Percentiles rank a stretch among this genome's conserved stretches.
phyloP scores from a whole-genome alignment of 2,797 vertebrate species.

The Sitta carolinensis region DNA sequence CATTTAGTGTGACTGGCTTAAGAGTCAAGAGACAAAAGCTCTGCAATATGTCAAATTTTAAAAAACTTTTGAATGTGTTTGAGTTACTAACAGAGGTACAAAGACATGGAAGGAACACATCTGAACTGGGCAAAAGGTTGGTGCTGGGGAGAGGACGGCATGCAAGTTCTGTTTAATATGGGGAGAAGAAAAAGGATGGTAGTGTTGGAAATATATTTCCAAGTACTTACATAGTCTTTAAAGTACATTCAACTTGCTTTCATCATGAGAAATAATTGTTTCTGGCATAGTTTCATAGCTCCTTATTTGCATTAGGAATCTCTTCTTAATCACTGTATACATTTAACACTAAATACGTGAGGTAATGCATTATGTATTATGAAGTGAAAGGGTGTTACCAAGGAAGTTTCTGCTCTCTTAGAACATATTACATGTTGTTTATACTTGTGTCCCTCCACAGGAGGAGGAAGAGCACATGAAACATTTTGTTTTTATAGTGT shows the following conservation, averaged over 20 bases:
- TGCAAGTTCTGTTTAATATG: neutral
- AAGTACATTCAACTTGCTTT: neutral
- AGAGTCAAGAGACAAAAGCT: neutral
- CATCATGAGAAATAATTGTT: neutral
- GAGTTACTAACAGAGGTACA: neutral
- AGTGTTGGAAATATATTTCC: neutral
- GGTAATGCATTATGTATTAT: neutral
- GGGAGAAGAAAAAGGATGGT: neutral
- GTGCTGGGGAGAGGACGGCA: neutral
- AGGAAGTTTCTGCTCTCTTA: neutral
- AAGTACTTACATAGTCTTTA: neutral
- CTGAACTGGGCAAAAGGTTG: neutral
- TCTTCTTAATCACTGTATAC: neutral
- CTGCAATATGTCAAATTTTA: neutral
- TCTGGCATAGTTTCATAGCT: neutral
- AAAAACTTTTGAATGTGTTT: neutral
- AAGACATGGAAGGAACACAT: neutral
- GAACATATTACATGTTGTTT: neutral
- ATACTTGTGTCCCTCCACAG: neutral
- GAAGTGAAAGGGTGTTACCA: neutral
- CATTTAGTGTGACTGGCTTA: neutral
- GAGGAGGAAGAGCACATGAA: neutral
- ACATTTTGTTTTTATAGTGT: neutral
- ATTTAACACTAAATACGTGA: neutral
- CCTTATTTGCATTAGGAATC: neutral